These are phyloP conservation scores for Heterochromis multidens DNA, from an alignment of 2,113 vertebrate species.

Conservation along the genomic window DNA sequence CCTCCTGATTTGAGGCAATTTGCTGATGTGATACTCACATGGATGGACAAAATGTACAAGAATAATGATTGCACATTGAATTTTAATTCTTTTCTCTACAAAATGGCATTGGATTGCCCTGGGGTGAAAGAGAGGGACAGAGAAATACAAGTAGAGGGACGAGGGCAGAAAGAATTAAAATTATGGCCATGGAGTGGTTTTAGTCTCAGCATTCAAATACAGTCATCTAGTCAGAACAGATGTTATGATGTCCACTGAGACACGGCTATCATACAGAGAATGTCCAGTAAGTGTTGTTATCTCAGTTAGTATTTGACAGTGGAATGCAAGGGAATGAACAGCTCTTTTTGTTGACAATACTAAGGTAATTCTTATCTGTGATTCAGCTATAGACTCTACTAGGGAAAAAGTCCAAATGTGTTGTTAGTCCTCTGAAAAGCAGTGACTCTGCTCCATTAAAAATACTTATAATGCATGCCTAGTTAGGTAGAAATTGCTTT, in stretches of 20 bases:
- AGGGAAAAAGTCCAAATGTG: neutral
- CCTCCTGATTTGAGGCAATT: constrained; percentile 14
- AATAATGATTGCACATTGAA: constrained; percentile 48
- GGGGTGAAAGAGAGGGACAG: constrained; percentile 37
- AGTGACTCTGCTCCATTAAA: neutral
- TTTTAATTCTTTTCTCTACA: constrained; percentile 61
- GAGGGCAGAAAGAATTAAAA: constrained; percentile 59
- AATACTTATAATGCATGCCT: neutral
- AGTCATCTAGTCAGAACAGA: constrained; percentile 50
- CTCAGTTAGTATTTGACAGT: constrained; percentile 63
- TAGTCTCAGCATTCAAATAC: constrained; percentile 41
- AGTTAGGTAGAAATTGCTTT: neutral
- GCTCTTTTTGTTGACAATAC: constrained; percentile 18
- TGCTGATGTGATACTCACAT: constrained; percentile 41
- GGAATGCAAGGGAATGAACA: constrained; percentile 73
- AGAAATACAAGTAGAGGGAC: constrained; percentile 32
- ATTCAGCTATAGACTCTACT: neutral
- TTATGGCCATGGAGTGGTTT: constrained; percentile 52
- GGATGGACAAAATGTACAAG: constrained; percentile 58
- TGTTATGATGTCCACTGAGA: constrained; percentile 54
- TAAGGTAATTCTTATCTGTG: neutral
- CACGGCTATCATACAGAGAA: constrained; percentile 32
- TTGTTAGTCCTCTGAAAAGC: neutral
- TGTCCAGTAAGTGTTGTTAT: constrained; percentile 32
- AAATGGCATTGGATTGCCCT: constrained; percentile 3